Evolutionary conservation across 2,113 vertebrate species (phyloP).

Genomic region (Hippocampus barbouri): DNA sequence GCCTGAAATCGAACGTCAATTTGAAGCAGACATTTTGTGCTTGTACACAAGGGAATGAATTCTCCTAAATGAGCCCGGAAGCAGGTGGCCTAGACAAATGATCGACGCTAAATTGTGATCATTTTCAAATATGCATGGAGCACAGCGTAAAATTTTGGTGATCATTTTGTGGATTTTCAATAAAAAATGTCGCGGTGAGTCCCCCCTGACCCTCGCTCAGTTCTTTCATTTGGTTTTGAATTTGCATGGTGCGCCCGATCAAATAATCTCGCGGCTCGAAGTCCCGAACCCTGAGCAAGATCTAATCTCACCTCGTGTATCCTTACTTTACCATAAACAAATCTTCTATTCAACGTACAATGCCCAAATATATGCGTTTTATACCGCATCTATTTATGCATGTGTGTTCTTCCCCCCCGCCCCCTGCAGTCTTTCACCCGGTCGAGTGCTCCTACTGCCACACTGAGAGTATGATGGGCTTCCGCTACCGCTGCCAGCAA

Average conservation of each 20-base stretch:
- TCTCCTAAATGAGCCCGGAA: no score
- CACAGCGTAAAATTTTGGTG: no score
- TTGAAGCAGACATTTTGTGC: no score
- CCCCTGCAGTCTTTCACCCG: slow-evolving; percentile 91
- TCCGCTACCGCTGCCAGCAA: slow-evolving; percentile 99
- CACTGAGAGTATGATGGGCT: slow-evolving; percentile 99
- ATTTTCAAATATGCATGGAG: no score
- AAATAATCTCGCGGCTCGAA: neutral
- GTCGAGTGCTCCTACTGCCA: slow-evolving; percentile 98
- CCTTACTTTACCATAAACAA: slow-evolving; percentile 25
- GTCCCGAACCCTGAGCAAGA: slow-evolving; percentile 16
- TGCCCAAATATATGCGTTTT: slow-evolving; percentile 39
- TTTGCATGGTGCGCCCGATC: neutral
- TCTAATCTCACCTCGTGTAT: slow-evolving; percentile 15
- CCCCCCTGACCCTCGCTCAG: no score
- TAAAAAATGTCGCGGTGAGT: no score
- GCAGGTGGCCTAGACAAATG: no score
- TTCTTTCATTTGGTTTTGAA: neutral
- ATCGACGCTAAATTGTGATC: no score
- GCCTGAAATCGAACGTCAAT: no score
- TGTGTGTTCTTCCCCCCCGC: slow-evolving; percentile 41
- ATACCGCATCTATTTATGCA: slow-evolving; percentile 30
- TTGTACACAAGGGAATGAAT: no score
- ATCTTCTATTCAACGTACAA: slow-evolving; percentile 15
- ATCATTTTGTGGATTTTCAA: no score